Base-by-base conservation (phyloP, 2,113 vertebrate species). In the Colistium nudipinnis region DNA sequence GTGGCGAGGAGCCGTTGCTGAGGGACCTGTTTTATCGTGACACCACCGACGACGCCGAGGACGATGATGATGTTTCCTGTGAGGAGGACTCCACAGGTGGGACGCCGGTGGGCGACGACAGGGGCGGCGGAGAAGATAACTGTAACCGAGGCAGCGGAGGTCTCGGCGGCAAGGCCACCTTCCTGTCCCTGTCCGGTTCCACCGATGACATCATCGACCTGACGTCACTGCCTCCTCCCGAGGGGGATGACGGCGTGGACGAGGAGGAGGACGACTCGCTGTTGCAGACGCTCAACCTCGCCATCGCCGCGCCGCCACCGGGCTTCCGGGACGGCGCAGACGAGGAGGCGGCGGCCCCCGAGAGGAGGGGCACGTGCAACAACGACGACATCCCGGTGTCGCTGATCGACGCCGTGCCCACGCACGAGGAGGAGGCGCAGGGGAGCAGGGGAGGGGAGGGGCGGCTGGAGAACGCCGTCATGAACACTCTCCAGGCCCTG, bases 201-300 rank as follows among this genome's bases (percentile, higher is more conserved):
- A 98, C 94, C 0, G 97, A 98, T 67, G 97, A 99, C 85, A 99
- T 99, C 87, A 99, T 99, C 43, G 97, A 99, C 89, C 93, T 99
- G 70, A 99, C 97, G 0, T 94, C 95, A 2, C 94, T 99, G 71
- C 97, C 96, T 41, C 97, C 92, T 1, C 92, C 97, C 13, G 96
- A 96, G 0, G 97, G 96, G 62, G 96, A 96, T 20, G 93, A 95
- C 33, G 94, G 94, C 12, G 93, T 96, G 14, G 95, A 96, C 25
- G 95, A 96, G 0, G 96, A 98, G 38, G 93, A 92, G 17, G 95
- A 97, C 22, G 96, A 98, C 89, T 91, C 95, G 5, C 89, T 98
- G 27, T 91, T 99, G 47, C 92, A 96, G 73, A 96, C 95, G 1
- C 92, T 99, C 75, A 99, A 99, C 87, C 94, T 97, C 69, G 97